Evolutionary conservation across 2,888 invertebrate genomes (phyloP), one percentile per base, ranked within the genome.

Genomic region (Gari tellinella): DNA sequence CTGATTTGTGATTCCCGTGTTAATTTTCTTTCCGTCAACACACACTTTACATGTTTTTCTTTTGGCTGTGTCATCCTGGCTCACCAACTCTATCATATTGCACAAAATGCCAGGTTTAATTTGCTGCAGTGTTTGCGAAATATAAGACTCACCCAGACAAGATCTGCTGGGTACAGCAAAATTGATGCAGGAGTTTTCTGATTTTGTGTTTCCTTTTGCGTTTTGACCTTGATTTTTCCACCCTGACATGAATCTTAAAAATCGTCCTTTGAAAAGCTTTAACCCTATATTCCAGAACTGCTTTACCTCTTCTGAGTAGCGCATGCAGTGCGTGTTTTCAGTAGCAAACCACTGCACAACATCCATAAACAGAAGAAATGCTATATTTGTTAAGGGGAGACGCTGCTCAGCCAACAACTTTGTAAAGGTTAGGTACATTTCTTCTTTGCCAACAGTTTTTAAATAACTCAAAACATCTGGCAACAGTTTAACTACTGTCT

Each of bases 1-100:
- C 21, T 55, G 55, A 7, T 17, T 26, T 2, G 26, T 2, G 1
- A 43, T 31, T 3, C 53, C n/a, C n/a, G 52, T 19, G 41, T 67
- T 67, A 14, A 67, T 67, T 49, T 60, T 67, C 19, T 67, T 67
- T 1, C 67, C 67, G 49, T 67, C 67, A 21, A 67, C 61, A 40
- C 67, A 67, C 0, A 67, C n/a, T 41, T 55, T 67, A 26, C 17
- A 67, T 4, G 60, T 52, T 23, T 21, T 10, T 2, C 12, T 2
- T 15, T 67, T 53, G 37, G 40, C 43, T 5, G 48, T 17, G 21
- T 48, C 60, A 19, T 5, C 4, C 14, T 5, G 1, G 1, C 8
- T 19, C 2, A 49, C 19, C 8, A 14, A 37, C 2, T 60, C 49
- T 38, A 60, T 49, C 19, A 60, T 21, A n/a, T 60, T 31, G 37